Percentiles rank a stretch among this genome's conserved stretches.
These are phyloP conservation scores for Maccullochella peelii DNA, from an alignment of 2,113 vertebrate genomes.

Conservation along the genomic window DNA sequence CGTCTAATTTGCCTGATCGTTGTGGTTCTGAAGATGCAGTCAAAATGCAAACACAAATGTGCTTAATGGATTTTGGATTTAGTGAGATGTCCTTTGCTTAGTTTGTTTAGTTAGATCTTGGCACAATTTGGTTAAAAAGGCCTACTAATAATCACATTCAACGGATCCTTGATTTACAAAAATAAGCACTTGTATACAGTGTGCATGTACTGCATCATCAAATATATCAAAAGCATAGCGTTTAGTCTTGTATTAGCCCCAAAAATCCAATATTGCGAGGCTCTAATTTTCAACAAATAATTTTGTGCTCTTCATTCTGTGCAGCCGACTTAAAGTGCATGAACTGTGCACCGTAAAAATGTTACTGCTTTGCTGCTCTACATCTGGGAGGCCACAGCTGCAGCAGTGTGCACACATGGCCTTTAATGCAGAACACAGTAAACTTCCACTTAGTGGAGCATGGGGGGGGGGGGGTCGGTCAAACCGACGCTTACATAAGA, in stretches of 20 bases:
- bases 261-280: not conserved
- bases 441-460: constrained; percentile 77
- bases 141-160: not conserved
- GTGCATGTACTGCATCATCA: not conserved
- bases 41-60: not conserved
- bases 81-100: no score
- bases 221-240: not conserved
- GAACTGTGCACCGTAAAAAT: constrained; percentile 60
- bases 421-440: constrained; percentile 70
- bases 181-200: not conserved
- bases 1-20: not conserved
- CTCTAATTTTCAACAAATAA: constrained; percentile 4
- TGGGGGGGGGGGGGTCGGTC: constrained; percentile 25
- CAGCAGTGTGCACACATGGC: constrained; percentile 70
- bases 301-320: constrained; percentile 11
- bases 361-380: constrained; percentile 61
- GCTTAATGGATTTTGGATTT: constrained; percentile 4
- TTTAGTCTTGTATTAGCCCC: not conserved
- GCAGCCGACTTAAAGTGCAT: constrained; percentile 32
- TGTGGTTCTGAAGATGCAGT: not conserved
- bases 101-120: not conserved
- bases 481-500: constrained; percentile 71
- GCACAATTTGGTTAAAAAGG: not conserved
- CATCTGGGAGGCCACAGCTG: constrained; percentile 72
- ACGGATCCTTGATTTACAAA: not conserved